Evolutionary conservation across 2,797 vertebrate species (phyloP), one percentile per base, ranked within the genome.

Genomic region (Crossoptilon crossoptilon): DNA sequence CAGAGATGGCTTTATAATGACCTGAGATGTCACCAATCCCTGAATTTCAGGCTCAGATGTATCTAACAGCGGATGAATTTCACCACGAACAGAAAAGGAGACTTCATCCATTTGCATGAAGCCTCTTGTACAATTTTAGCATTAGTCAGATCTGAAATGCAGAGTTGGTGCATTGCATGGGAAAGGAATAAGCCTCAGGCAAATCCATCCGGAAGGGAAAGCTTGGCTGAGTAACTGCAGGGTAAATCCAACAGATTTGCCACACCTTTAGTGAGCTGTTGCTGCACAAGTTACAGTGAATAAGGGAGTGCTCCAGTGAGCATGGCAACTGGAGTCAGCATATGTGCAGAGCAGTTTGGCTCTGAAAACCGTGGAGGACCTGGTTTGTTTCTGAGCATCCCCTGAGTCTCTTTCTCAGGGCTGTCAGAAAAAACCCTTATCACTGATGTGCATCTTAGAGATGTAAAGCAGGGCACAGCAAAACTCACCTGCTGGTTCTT

Each of bases 11-110:
- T 72, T 49, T 68, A 66, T 49, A 60, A 71, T 14, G 68, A n/a
- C 31, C 92, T 83, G 79, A 91, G 87, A 43, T 87, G 73, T 53
- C 62, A 8, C 49, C 68, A 24, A 71, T 74, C 66, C 75, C 81
- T 51, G 82, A 48, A 67, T 63, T 64, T 79, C 1, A 0, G 71
- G 55, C 84, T 92, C 89, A 39, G 35, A 66, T 76, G n/a, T 49
- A 80, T 84, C 73, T 80, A 87, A 56, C 41, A 55, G 31, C 4
- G 18, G 73, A 44, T 10, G 5, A 43, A 71, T 72, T 88, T 66
- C 31, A 17, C 22, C 70, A 41, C 76, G 37, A 51, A 46, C 43
- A 41, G 56, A 33, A 82, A 81, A 82, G 27, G 69, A 63, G 67
- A 80, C 68, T 77, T 48, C 64, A 73, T 71, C 74, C 68, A 10